These are phyloP conservation scores for Mormyrops boulengeri DNA, from an alignment of 2,797 vertebrate genomes.

Conservation along the genomic window DNA sequence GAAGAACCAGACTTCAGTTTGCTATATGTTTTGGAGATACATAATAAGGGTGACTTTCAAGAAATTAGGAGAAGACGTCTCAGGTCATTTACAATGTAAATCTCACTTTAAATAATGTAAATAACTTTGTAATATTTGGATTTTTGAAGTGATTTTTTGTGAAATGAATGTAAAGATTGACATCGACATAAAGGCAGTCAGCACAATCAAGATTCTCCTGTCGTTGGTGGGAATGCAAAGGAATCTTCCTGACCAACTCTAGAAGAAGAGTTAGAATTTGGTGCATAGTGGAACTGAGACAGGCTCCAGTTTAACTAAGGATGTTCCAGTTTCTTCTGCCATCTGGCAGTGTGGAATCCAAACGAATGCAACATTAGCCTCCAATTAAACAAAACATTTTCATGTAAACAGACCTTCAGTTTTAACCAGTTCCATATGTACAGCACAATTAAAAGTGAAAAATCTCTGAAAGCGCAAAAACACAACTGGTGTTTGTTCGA, in stretches of 20 bases:
- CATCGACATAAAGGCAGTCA: not conserved
- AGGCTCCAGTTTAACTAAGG: not conserved
- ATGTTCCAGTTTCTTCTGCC: not conserved
- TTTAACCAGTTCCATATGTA: not conserved
- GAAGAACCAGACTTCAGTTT: not conserved
- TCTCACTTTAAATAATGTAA: not conserved
- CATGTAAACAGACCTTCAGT: not conserved
- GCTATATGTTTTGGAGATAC: not conserved
- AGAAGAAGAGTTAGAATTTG: not conserved
- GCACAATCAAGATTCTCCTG: not conserved
- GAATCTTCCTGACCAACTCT: not conserved
- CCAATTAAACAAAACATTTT: not conserved
- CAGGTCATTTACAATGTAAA: not conserved
- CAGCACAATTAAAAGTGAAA: not conserved
- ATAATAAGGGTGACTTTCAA: not conserved
- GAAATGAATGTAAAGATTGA: not conserved
- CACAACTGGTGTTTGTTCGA: not conserved
- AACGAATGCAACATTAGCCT: not conserved
- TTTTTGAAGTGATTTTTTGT: not conserved
- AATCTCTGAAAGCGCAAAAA: not conserved
- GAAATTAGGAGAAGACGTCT: not conserved
- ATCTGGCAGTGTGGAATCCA: not conserved
- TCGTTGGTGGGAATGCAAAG: not conserved
- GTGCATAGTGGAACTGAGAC: not conserved
- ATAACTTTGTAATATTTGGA: not conserved